Percentiles rank a stretch among this genome's conserved stretches.
Conservation (phyloP, 2,113 vertebrate genomes). For the Scatophagus argus region DNA sequence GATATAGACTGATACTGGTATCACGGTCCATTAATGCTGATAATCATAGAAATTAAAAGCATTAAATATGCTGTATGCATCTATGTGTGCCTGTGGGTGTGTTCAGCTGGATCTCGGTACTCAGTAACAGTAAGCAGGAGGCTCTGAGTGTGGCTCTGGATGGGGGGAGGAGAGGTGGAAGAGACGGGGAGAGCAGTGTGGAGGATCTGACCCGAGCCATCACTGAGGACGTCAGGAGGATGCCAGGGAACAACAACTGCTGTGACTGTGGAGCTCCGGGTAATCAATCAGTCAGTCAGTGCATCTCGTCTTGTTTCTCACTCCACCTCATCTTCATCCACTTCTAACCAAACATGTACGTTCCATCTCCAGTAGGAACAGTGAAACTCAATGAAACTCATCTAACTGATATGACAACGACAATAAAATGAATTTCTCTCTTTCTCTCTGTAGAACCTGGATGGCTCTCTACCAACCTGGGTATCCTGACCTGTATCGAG, state of each 20-base stretch:
- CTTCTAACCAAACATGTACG: neutral
- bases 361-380: neutral
- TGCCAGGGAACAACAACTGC: constrained; percentile 75
- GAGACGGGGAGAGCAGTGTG: constrained; percentile 60
- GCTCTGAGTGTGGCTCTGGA: constrained; percentile 72
- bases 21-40: neutral
- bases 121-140: constrained; percentile 79
- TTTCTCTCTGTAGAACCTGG: constrained; percentile 58
- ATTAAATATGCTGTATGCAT: neutral
- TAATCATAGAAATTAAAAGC: neutral
- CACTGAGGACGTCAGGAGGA: constrained; percentile 68
- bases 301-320: neutral
- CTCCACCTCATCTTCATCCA: neutral
- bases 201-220: constrained; percentile 76
- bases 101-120: constrained; percentile 76
- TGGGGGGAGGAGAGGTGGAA: constrained; percentile 31
- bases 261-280: constrained; percentile 76
- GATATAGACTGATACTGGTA: neutral
- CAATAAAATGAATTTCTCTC: neutral
- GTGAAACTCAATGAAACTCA: neutral
- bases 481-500: constrained; percentile 74
- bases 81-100: neutral
- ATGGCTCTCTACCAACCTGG: constrained; percentile 74
- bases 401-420: neutral
- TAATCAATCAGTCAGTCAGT: neutral